These are phyloP conservation scores for Drosophila melanosoma DNA, from an alignment of 2,888 invertebrate species.

Conservation along the genomic window DNA sequence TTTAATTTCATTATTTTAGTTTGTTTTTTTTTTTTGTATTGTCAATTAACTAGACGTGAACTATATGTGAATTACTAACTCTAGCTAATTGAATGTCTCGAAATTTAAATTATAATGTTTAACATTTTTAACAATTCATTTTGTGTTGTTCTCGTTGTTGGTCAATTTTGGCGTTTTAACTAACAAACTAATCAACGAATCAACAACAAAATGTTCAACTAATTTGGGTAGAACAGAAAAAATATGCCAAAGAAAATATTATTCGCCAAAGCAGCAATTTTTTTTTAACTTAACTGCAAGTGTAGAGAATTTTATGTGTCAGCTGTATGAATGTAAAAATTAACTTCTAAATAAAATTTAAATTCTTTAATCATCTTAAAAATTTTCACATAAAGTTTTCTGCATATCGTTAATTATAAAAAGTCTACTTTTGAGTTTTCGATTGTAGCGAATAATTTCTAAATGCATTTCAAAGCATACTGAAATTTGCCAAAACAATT, in stretches of 20 bases:
- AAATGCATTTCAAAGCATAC: background rate
- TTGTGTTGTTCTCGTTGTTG: slow-evolving; percentile 42
- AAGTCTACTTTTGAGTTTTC: background rate
- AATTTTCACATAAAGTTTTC: background rate
- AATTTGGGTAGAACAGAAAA: slow-evolving; percentile 20
- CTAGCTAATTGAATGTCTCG: slow-evolving; percentile 62
- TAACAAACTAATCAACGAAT: slow-evolving; percentile 40
- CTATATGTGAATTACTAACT: slow-evolving; percentile 62
- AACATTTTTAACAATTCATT: slow-evolving; percentile 14
- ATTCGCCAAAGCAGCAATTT: background rate
- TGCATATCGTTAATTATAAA: background rate
- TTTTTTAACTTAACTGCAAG: background rate
- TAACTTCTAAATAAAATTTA: background rate
- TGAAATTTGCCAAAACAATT: background rate
- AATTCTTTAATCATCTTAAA: background rate
- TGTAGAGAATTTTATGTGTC: background rate
- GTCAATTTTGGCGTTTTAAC: slow-evolving; percentile 22
- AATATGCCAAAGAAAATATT: background rate
- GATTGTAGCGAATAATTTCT: background rate
- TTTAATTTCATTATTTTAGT: slow-evolving; percentile 30
- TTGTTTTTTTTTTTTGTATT: slow-evolving; percentile 47
- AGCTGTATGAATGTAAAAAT: background rate
- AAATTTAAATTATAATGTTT: slow-evolving; percentile 22
- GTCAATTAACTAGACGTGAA: slow-evolving; percentile 54
- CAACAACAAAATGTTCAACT: slow-evolving; percentile 49